Base-by-base conservation (phyloP, 1,140 invertebrate species). In the Zaprionus nigranus region DNA sequence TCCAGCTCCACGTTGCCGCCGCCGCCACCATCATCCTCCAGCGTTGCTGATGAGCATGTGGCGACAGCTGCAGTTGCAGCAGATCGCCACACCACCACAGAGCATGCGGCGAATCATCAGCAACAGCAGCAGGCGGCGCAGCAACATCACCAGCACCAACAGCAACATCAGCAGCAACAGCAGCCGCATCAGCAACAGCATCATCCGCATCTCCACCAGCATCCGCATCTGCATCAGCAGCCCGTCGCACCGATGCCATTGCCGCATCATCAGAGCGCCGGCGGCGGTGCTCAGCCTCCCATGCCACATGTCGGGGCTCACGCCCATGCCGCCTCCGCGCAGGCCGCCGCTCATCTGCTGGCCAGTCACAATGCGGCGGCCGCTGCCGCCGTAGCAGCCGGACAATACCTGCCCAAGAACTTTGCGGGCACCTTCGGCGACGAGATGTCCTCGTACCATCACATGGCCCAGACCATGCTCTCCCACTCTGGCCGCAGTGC, bases 391-490 rank as follows among this genome's bases (percentile, higher is more conserved):
- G 91, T 82, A 12, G 91, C 85, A 40, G 91, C 91, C 12, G 91
- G 88, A 6, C 90, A 91, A 57, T 92, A 92, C 79, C 66, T 92
- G 72, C 91, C 91, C 22, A 92, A 91, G 79, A 92, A 82, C 67
- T 92, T 92, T 56, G 58, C 90, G 3, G 71, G 86, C 12, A 84
- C 60, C 74, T 92, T 92, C 28, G 79, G 76, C 15, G 91, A 92
- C 60, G 91, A 92, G 26, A 83, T 92, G 87, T 88, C 91, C 38
- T 91, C 90, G 43, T 92, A 92, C 63, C 91, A 92, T 49, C 91
- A 92, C 72, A 90, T 92, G 69, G 83, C 91, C 38, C 91, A 92
- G 34, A 90, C 91, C 7, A 92, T 92, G 91, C 79, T 92, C 38
- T 76, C 84, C 57, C 91, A 92, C 49, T 68, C 91, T 54, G 86